phyloP scores from a whole-genome alignment of 2,113 vertebrate genomes.

The Etia nguti region DNA sequence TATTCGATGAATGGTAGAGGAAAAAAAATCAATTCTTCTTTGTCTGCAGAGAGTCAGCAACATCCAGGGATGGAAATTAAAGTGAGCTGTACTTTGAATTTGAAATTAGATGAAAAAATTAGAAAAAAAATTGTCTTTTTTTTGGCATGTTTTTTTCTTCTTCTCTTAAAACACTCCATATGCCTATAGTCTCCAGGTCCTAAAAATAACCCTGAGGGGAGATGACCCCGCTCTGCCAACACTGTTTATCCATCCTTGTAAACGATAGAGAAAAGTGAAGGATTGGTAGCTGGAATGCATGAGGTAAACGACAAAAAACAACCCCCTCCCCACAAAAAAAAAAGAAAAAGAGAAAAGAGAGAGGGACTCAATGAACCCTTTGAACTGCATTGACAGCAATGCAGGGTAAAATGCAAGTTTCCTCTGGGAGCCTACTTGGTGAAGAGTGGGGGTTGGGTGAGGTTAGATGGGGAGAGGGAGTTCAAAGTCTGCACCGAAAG shows the following conservation, averaged over 20 bases:
- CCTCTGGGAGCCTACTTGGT: conserved; percentile 58
- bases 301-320: conserved; percentile 60
- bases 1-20: neutral
- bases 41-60: neutral
- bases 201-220: neutral
- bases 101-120: neutral
- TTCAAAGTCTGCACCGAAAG: conserved; percentile 48
- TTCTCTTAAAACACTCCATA: neutral
- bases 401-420: conserved; percentile 59
- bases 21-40: neutral
- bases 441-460: conserved; percentile 65
- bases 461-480: conserved; percentile 68
- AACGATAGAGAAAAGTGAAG: conserved; percentile 19
- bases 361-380: conserved; percentile 62
- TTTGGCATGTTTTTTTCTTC: neutral
- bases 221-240: conserved; percentile 1
- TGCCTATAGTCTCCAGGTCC: neutral
- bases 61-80: neutral
- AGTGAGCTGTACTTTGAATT: neutral
- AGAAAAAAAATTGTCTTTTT: neutral
- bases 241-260: conserved; percentile 21
- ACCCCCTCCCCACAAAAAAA: conserved; percentile 1
- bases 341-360: conserved; percentile 29
- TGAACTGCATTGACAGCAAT: conserved; percentile 66
- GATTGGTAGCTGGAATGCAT: conserved; percentile 61